Evolutionary conservation across 1,140 invertebrate species (phyloP), one percentile per base, ranked within the genome.

Genomic region (Leptopilina boulardi): DNA sequence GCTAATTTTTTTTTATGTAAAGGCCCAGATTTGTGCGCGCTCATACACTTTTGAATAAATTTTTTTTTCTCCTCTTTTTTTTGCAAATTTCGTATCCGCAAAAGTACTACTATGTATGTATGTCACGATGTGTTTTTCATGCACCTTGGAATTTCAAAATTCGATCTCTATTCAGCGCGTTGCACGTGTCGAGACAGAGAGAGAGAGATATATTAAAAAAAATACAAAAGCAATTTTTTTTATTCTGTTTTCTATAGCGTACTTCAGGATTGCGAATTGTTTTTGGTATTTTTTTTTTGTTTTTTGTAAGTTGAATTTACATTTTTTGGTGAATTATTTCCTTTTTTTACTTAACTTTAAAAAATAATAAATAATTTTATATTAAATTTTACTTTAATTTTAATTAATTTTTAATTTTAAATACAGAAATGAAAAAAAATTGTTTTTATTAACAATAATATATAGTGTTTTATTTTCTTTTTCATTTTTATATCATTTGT

Each of bases 81-180:
- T 66, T 66, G 23, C 59, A 13, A 30, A n/a, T 30, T 66, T 30
- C 23, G 47, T 51, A 51, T 51, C 47, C 47, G 47, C 47, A 51
- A 30, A n/a, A 30, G 59, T 66, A 66, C 59, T 59, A 30, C 18
- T 66, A 66, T 30, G 59, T 66, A 66, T 66, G 59, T 66, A 66
- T 66, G 59, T 66, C 59, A 66, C 59, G 59, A 66, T 66, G 59
- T 66, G 59, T 66, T 30, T 66, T 66, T 66, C 59, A 66, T 66
- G 59, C 59, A 66, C 21, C 59, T 66, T 30, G 26, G 59, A 66
- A 66, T 66, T 66, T 66, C 59, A 30, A 66, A 66, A 66, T 66
- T 66, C 59, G 59, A 66, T 66, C 59, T 66, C 59, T 34, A 51
- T 51, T 51, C 47, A n/a, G 11, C 15, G 23, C 26, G 59, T 23